Percentiles rank a stretch among this genome's conserved stretches.
Evolutionary conservation across 2,113 vertebrate species (phyloP).

Genomic region (Geococcyx californianus): DNA sequence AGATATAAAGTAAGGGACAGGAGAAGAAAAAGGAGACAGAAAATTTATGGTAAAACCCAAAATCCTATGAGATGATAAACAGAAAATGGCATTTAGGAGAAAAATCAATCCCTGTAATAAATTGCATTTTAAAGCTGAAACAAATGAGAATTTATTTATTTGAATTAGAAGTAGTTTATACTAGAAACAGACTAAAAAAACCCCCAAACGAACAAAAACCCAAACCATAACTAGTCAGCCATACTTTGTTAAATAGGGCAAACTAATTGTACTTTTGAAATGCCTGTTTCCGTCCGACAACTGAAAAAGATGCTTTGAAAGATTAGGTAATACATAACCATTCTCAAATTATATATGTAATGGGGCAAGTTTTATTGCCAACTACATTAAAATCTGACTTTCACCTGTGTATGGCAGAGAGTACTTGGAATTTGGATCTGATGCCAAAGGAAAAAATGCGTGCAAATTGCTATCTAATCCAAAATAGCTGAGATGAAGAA

Average conservation of each 20-base stretch:
- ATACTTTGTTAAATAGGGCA: neutral
- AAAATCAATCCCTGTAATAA: neutral
- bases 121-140: neutral
- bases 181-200: neutral
- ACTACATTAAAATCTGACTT: neutral
- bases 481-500: neutral
- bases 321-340: neutral
- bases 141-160: neutral
- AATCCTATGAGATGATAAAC: neutral
- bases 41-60: neutral
- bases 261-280: neutral
- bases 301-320: neutral
- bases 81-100: neutral
- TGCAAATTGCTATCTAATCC: neutral
- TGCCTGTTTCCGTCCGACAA: neutral
- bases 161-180: neutral
- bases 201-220: too few relatives aligned
- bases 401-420: neutral
- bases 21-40: neutral
- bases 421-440: neutral
- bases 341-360: neutral
- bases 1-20: neutral
- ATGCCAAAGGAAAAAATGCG: neutral
- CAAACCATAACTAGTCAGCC: neutral
- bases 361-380: neutral